Evolutionary conservation across 2,888 invertebrate species (phyloP), one percentile per base, ranked within the genome.

Genomic region (Cephalotes varians): DNA sequence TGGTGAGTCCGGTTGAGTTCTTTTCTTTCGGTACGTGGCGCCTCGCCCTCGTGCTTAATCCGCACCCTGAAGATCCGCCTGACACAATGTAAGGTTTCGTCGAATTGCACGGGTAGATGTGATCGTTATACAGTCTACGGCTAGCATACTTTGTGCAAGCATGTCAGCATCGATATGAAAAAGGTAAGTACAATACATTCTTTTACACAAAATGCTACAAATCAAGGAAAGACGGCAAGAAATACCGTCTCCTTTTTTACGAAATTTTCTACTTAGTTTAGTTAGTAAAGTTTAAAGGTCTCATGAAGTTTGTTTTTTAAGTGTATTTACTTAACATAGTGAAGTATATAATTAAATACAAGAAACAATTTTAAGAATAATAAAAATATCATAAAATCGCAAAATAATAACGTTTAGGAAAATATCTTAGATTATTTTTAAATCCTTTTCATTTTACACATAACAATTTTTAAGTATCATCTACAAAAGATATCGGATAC

Each of bases 11-110:
- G 10, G 12, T 21, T 44, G 69, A 47, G 51, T 65, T 81, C 37
- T 73, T 69, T 82, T 81, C 44, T 47, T 49, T 81, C 81, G 21
- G 40, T 73, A 58, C 76, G 51, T 60, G 18, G 82, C 82, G 83
- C 83, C 82, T 82, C 28, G 88, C 90, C 69, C 54, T 88, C 90
- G 91, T 91, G 73, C 91, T 87, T 93, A 93, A 94, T 94, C 93
- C 92, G 91, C 87, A 91, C 90, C 81, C 87, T 86, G 87, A 83
- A 85, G 82, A 86, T 84, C 87, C 85, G 80, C 84, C 82, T 84
- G 86, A 21, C 56, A 56, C 44, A 51, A 84, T 76, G 81, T 93
- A 92, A 89, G 93, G 93, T 88, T 93, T 93, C 93, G 73, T 84
- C 65, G 76, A 88, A 86, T 86, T 87, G 18, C 49, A 88, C 86